Conservation (phyloP, 1,140 invertebrate species). For the Musca domestica region DNA sequence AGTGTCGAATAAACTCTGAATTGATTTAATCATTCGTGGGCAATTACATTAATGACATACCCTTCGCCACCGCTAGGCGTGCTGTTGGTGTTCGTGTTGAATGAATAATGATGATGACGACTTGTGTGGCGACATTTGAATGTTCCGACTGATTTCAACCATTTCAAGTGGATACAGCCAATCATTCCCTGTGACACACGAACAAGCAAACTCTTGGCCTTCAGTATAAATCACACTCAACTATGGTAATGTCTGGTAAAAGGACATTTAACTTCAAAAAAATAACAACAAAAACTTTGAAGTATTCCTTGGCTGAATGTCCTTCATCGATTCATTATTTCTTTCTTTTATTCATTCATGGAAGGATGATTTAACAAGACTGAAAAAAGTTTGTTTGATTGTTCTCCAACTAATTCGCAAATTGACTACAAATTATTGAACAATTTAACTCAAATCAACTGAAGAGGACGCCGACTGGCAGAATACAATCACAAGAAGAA, state of each 20-base stretch:
- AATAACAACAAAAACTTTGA: no score
- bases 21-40: slow-evolving; percentile 17
- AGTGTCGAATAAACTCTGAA: slow-evolving; percentile 2
- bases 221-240: background rate
- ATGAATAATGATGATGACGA: background rate
- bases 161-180: background rate
- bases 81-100: background rate
- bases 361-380: no score
- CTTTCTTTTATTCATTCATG: no score
- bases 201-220: background rate
- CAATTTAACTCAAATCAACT: slow-evolving; percentile 8
- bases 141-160: background rate
- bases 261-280: no score
- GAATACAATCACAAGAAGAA: background rate
- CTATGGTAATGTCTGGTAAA: no score
- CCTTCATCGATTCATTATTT: no score
- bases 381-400: no score
- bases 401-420: slow-evolving; percentile 11
- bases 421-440: slow-evolving; percentile 21
- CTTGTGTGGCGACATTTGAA: background rate
- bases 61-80: background rate
- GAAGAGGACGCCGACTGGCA: background rate
- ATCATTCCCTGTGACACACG: background rate
- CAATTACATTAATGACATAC: slow-evolving; percentile 14
- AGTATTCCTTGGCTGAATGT: no score